Conservation (phyloP, 2,113 vertebrate genomes). For the Meles meles region DNA sequence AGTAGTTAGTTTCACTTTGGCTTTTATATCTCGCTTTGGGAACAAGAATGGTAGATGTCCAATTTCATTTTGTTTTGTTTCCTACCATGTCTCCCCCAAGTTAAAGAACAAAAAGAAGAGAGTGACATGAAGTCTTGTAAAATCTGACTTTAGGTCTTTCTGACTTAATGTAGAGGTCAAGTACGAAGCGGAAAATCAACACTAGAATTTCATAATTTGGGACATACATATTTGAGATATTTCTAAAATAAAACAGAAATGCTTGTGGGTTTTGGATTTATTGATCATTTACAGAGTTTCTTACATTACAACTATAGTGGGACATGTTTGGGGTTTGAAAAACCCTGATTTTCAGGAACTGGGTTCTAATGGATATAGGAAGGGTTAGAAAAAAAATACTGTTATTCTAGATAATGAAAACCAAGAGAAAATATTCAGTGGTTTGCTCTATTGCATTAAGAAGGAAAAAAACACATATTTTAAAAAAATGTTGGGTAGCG, state of each 20-base stretch:
- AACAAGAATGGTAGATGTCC: neutral
- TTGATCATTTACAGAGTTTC: neutral
- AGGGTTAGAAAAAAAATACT: neutral
- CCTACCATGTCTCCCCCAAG: neutral
- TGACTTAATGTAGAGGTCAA: neutral
- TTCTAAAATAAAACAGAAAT: conserved; percentile 18
- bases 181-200: neutral
- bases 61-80: neutral
- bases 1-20: neutral
- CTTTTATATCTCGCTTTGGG: neutral
- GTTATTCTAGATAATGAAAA: conserved; percentile 4
- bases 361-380: conserved; percentile 24
- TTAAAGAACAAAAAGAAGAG: neutral
- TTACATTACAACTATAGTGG: conserved; percentile 11
- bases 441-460: neutral
- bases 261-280: conserved; percentile 36
- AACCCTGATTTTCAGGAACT: conserved; percentile 25
- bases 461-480: neutral
- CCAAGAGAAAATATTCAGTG: neutral
- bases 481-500: neutral
- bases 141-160: neutral
- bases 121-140: neutral
- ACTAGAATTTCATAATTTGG: neutral
- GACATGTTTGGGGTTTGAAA: conserved; percentile 32
- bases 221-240: neutral